A percentile compares a stretch with the other conserved stretches of the same genome.
Conservation (phyloP, 2,888 invertebrate genomes). For the Unio pictorum region DNA sequence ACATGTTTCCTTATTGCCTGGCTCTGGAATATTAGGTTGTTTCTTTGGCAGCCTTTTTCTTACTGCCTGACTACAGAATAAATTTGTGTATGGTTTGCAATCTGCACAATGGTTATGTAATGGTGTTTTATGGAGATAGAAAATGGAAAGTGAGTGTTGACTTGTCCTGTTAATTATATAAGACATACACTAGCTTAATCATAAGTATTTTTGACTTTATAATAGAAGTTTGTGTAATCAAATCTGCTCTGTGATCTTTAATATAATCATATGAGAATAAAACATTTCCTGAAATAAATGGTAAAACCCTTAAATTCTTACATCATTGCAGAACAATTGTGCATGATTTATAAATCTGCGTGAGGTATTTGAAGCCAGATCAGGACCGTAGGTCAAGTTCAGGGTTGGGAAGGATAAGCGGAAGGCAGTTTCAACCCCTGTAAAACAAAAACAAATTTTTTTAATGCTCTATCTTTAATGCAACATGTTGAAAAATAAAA, state of each 20-base stretch:
- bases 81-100: too few relatives aligned
- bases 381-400: conserved; percentile 41
- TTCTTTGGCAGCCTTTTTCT: too few relatives aligned
- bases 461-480: too few relatives aligned
- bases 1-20: too few relatives aligned
- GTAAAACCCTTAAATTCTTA: conserved; percentile 14
- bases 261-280: too few relatives aligned
- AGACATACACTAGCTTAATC: not conserved
- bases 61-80: too few relatives aligned
- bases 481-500: too few relatives aligned
- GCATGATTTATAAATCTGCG: conserved; percentile 38
- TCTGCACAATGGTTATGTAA: too few relatives aligned
- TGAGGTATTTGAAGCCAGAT: conserved; percentile 36
- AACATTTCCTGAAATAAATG: not conserved
- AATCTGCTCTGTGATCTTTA: too few relatives aligned
- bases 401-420: conserved; percentile 33
- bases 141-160: too few relatives aligned
- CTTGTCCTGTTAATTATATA: not conserved
- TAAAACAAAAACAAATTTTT: not conserved
- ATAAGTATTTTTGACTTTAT: not conserved
- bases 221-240: not conserved
- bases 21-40: too few relatives aligned
- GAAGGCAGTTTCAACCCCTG: conserved; percentile 38
- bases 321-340: conserved; percentile 41
- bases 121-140: too few relatives aligned